These are phyloP conservation scores for Dendrolimus kikuchii DNA, from an alignment of 1,140 invertebrate genomes.

Conservation along the genomic window DNA sequence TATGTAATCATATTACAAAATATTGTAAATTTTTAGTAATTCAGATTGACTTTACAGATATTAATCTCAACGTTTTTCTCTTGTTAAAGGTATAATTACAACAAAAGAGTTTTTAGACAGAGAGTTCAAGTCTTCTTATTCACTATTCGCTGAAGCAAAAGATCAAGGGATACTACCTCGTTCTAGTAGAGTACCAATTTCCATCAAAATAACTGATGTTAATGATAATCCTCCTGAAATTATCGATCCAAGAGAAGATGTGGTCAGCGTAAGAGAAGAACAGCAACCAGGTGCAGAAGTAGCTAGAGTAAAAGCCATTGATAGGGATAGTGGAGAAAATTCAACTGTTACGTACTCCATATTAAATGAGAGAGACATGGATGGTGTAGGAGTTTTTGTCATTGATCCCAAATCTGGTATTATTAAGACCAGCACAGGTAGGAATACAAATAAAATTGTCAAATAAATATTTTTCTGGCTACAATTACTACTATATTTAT, in stretches of 20 bases:
- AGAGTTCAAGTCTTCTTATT: constrained; percentile 84
- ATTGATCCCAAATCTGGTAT: constrained; percentile 90
- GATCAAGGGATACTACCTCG: constrained; percentile 88
- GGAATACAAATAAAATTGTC: constrained; percentile 2
- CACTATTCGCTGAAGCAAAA: constrained; percentile 86
- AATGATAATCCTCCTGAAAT: constrained; percentile 95
- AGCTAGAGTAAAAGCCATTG: constrained; percentile 86
- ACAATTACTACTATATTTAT: too few species aligned
- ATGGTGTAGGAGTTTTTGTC: constrained; percentile 87
- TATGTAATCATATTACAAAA: neutral
- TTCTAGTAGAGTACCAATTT: constrained; percentile 81
- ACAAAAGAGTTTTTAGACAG: constrained; percentile 88
- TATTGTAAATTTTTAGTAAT: constrained; percentile 2
- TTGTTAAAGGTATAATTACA: constrained; percentile 84
- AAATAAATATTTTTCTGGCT: too few species aligned
- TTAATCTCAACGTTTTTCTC: constrained; percentile 1
- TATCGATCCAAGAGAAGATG: constrained; percentile 88
- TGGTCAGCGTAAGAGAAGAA: constrained; percentile 90
- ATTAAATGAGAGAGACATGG: constrained; percentile 86
- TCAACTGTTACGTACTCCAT: constrained; percentile 91
- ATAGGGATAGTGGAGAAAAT: constrained; percentile 91
- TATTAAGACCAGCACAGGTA: constrained; percentile 85
- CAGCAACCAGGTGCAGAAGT: constrained; percentile 89
- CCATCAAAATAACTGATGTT: constrained; percentile 84
- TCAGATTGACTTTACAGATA: too few species aligned